These are phyloP conservation scores for Drymonia ruficornis DNA, from an alignment of 2,888 invertebrate species.

Conservation along the genomic window DNA sequence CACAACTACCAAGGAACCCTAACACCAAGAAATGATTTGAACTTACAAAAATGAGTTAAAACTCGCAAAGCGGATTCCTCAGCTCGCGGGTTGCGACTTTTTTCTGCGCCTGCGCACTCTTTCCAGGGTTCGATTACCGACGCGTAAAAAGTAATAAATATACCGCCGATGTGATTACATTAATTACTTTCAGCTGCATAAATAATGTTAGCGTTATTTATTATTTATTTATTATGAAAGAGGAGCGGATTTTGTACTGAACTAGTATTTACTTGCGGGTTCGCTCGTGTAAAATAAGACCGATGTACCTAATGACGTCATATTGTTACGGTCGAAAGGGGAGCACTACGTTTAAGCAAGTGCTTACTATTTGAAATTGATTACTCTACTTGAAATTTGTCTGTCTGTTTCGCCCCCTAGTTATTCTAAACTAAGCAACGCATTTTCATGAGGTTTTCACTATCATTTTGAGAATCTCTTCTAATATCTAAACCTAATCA, in stretches of 20 bases:
- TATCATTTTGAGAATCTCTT: too few species aligned
- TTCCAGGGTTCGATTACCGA: constrained; percentile 38
- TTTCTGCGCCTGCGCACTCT: constrained; percentile 29
- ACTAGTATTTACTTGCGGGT: not conserved
- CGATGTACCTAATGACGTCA: too few species aligned
- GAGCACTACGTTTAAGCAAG: too few species aligned
- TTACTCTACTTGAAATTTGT: too few species aligned
- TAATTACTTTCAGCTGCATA: constrained; percentile 34
- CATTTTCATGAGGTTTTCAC: too few species aligned
- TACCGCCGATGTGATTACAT: constrained; percentile 36
- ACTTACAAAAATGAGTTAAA: constrained; percentile 55
- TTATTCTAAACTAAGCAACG: too few species aligned
- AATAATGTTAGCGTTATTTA: constrained; percentile 23
- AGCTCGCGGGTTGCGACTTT: constrained; percentile 27
- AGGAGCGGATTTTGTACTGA: not conserved
- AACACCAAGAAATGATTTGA: constrained; percentile 53
- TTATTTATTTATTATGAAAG: constrained; percentile 1
- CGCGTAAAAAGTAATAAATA: constrained; percentile 43
- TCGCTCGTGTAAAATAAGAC: not conserved
- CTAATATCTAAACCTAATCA: too few species aligned
- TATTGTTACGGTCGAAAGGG: too few species aligned
- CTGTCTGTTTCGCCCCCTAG: too few species aligned
- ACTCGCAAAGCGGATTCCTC: constrained; percentile 41
- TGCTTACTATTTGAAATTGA: too few species aligned
- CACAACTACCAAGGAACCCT: constrained; percentile 24